phyloP scores from a whole-genome alignment of 2,113 vertebrate genomes.

The Syngnathoides biaculeatus region DNA sequence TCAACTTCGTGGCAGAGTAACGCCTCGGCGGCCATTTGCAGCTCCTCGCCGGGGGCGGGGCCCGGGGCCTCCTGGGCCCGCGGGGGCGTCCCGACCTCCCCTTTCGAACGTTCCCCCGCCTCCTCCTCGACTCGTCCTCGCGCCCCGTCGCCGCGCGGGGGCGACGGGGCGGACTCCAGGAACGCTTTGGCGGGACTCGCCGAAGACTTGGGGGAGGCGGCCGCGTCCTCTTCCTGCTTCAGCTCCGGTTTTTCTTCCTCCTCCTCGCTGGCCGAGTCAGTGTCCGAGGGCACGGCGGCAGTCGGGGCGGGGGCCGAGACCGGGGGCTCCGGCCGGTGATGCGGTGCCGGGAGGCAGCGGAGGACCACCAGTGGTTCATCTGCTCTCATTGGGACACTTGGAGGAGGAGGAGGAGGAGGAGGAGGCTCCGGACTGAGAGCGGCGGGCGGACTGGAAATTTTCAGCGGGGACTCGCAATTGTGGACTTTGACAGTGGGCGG shows the following conservation, averaged over 20 bases:
- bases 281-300: constrained; percentile 72
- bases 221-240: constrained; percentile 76
- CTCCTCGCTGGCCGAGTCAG: constrained; percentile 77
- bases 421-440: neutral
- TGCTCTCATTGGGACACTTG: constrained; percentile 43
- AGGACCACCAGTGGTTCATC: constrained; percentile 69
- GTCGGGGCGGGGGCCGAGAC: constrained; percentile 72
- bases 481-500: constrained; percentile 84
- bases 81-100: constrained; percentile 73
- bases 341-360: constrained; percentile 46
- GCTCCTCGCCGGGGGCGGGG: constrained; percentile 47
- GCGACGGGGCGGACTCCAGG: constrained; percentile 11
- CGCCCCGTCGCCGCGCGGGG: constrained; percentile 45
- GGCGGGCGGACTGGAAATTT: neutral
- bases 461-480: constrained; percentile 30
- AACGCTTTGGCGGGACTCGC: constrained; percentile 35
- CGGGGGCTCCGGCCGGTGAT: constrained; percentile 26
- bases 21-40: constrained; percentile 87
- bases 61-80: constrained; percentile 64
- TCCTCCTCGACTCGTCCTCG: neutral
- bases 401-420: constrained; percentile 22
- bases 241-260: constrained; percentile 72
- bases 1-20: constrained; percentile 95
- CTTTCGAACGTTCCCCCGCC: constrained; percentile 40
- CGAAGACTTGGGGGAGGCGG: constrained; percentile 30